phyloP scores from a whole-genome alignment of 2,113 vertebrate genomes.

The Gopherus flavomarginatus region DNA sequence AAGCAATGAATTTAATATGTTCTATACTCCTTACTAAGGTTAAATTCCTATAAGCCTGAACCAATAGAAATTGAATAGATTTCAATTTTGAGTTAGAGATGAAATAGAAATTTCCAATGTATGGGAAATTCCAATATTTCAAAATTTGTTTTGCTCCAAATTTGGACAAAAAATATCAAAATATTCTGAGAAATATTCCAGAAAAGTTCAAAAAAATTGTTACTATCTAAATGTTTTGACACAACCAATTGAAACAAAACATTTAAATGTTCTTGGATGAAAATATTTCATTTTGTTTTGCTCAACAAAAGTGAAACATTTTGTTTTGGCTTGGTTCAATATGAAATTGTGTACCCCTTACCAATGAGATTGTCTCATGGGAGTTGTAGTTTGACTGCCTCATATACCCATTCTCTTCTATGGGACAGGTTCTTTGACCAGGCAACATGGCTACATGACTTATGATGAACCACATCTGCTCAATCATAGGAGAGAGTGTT shows the following conservation, averaged over 20 bases:
- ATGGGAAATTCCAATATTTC: neutral
- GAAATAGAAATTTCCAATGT: neutral
- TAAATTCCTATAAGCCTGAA: neutral
- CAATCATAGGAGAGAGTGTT: neutral
- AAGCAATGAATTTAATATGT: neutral
- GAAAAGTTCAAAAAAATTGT: neutral
- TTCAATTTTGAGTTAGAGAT: neutral
- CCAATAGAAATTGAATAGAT: rapidly evolving
- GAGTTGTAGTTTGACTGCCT: neutral
- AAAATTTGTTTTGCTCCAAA: neutral
- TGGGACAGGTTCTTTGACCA: neutral
- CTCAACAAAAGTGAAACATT: neutral
- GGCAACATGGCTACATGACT: neutral
- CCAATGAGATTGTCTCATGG: neutral
- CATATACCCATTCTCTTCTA: neutral
- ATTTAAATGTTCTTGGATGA: neutral
- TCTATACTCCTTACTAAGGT: neutral
- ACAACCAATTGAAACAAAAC: neutral
- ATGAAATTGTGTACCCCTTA: neutral
- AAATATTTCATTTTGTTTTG: neutral
- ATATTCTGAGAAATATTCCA: neutral
- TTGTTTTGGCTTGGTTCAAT: neutral
- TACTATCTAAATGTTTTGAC: neutral
- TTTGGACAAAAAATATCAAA: neutral
- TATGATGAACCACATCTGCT: neutral